Evolutionary conservation across 2,113 vertebrate species (phyloP), one percentile per base, ranked within the genome.

Genomic region (Chaetura pelagica): DNA sequence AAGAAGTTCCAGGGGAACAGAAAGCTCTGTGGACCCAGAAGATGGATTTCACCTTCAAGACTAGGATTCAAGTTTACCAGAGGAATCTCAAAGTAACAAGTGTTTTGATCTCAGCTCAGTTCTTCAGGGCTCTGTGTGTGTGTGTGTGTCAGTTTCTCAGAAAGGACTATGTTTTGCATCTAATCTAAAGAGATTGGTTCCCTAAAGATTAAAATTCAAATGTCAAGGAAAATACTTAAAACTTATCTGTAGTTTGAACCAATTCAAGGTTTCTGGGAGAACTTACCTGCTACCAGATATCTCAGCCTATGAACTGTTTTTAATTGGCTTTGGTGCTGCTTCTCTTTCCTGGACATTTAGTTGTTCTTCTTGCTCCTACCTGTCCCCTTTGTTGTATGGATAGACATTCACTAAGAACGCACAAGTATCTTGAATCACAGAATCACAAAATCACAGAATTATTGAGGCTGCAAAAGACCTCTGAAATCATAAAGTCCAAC

Each of bases 11-110:
- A 95, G 78, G 96, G 97, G 97, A 98, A 90, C 91, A 77, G 96
- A 98, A 97, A 80, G 92, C 97, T 98, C 97, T 87, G 76, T 90
- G 96, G 97, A 96, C 84, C 96, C 87, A 84, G 80, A 93, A 96
- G 97, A 94, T 89, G 90, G 87, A 97, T 97, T 98, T 98, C 97
- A 98, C 97, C 97, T 98, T 98, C 96, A 98, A 95, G 97, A 97
- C 76, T 84, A 93, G 46, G 74, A 97, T 91, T 97, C 89, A 96
- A 97, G 97, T 96, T 97, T 93, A 96, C 90, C 71, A 85, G 96
- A 96, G 86, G 83, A 97, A 97, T 94, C 97, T 97, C 95, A 95
- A 96, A 90, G 89, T 87, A 93, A 85, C 59, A 87, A 86, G 64
- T 32, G 18, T 74, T 97, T 96, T 96, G 76, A 95, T 93, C 81